phyloP scores from a whole-genome alignment of 2,888 invertebrate genomes.

The Pediacus dermestoides region DNA sequence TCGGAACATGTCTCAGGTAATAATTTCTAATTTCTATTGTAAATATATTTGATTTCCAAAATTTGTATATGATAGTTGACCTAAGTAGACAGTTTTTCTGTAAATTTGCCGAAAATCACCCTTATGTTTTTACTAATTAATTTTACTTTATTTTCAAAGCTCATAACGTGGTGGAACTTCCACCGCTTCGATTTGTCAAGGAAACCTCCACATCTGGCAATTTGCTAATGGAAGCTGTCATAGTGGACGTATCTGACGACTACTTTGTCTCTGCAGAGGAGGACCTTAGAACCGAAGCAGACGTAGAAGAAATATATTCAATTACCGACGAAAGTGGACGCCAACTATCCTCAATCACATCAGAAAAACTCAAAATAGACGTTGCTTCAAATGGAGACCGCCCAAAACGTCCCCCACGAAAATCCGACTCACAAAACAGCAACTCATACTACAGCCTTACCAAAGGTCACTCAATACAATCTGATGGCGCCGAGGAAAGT shows the following conservation, averaged over 20 bases:
- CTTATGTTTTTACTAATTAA: too few relatives aligned
- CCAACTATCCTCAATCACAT: slow-evolving; percentile 47
- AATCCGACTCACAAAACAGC: slow-evolving; percentile 62
- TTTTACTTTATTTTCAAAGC: slow-evolving; percentile 53
- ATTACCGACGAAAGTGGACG: slow-evolving; percentile 66
- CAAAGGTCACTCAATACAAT: slow-evolving; percentile 58
- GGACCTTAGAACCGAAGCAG: slow-evolving; percentile 81
- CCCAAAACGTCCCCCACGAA: slow-evolving; percentile 60
- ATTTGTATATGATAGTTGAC: too few relatives aligned
- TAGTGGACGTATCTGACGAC: slow-evolving; percentile 84
- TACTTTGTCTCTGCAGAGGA: slow-evolving; percentile 79
- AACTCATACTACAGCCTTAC: slow-evolving; percentile 63
- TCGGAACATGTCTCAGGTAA: slow-evolving; percentile 77
- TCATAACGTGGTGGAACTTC: slow-evolving; percentile 81
- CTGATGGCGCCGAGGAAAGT: slow-evolving; percentile 52
- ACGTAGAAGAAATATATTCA: slow-evolving; percentile 76
- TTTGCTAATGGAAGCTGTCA: slow-evolving; percentile 84
- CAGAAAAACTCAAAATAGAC: slow-evolving; percentile 55
- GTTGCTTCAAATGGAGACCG: slow-evolving; percentile 54
- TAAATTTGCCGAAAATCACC: too few relatives aligned
- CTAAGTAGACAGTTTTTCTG: too few relatives aligned
- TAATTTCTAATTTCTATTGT: slow-evolving; percentile 12
- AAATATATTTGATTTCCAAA: too few relatives aligned
- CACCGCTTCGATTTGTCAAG: slow-evolving; percentile 82
- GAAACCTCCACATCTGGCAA: slow-evolving; percentile 87